Conservation (phyloP, 2,888 invertebrate genomes). For the Leptinotarsa haldemani region DNA sequence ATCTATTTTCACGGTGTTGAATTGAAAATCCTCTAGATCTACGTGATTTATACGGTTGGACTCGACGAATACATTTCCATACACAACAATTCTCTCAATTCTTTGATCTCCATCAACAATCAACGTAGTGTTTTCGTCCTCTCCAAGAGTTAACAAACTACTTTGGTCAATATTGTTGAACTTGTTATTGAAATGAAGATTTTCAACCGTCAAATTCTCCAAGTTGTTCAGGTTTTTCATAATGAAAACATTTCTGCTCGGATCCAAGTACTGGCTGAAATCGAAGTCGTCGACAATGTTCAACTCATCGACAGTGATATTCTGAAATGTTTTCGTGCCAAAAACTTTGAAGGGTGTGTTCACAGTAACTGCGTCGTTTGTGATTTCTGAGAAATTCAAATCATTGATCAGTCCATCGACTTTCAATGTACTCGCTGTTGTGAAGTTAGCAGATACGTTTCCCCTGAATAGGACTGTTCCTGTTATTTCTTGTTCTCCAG, state of each 20-base stretch:
- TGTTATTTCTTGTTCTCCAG: slow-evolving; percentile 46
- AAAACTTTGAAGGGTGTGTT: slow-evolving; percentile 44
- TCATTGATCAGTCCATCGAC: slow-evolving; percentile 54
- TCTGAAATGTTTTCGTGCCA: slow-evolving; percentile 56
- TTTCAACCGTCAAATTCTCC: slow-evolving; percentile 18
- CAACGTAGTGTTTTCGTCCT: slow-evolving; percentile 61
- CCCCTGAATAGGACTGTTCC: slow-evolving; percentile 48
- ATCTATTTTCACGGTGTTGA: slow-evolving; percentile 62
- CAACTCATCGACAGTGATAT: slow-evolving; percentile 54
- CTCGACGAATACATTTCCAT: slow-evolving; percentile 58
- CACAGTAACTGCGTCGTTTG: slow-evolving; percentile 57
- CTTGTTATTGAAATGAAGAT: slow-evolving; percentile 23
- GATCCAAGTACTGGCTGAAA: slow-evolving; percentile 29
- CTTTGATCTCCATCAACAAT: slow-evolving; percentile 53
- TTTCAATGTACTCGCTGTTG: slow-evolving; percentile 43
- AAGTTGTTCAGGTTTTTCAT: slow-evolving; percentile 11
- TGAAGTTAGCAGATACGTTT: slow-evolving; percentile 42
- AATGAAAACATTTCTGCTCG: neutral
- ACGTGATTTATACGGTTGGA: slow-evolving; percentile 63
- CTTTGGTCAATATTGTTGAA: slow-evolving; percentile 64
- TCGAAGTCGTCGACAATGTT: slow-evolving; percentile 45
- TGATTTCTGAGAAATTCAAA: slow-evolving; percentile 54
- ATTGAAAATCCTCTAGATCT: slow-evolving; percentile 59
- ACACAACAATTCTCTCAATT: slow-evolving; percentile 59
- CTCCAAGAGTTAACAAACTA: slow-evolving; percentile 65